These are phyloP conservation scores for Drosophila santomea DNA, from an alignment of 1,140 invertebrate genomes.

Conservation along the genomic window DNA sequence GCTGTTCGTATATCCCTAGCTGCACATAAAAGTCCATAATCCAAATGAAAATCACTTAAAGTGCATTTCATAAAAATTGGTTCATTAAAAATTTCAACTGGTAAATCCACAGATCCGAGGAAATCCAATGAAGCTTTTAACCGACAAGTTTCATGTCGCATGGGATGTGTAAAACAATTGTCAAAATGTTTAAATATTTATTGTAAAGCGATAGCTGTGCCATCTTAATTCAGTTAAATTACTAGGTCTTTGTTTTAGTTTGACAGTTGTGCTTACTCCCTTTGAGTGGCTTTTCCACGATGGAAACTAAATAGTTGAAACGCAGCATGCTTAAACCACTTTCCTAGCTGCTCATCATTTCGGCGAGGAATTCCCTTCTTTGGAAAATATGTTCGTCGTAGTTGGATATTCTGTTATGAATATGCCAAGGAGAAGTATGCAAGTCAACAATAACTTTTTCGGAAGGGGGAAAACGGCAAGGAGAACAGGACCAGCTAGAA, in stretches of 20 bases:
- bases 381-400: slow-evolving; percentile 32
- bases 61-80: slow-evolving; percentile 12
- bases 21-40: not conserved
- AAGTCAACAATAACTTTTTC: slow-evolving; percentile 70
- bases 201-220: slow-evolving; percentile 19
- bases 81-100: not conserved
- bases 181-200: slow-evolving; percentile 55
- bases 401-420: slow-evolving; percentile 55
- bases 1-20: not conserved
- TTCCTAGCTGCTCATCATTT: slow-evolving; percentile 25
- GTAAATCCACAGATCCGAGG: slow-evolving; percentile 10
- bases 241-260: slow-evolving; percentile 22
- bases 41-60: slow-evolving; percentile 1
- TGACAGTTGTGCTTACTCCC: slow-evolving; percentile 7
- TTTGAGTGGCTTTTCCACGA: not conserved
- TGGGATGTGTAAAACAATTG: slow-evolving; percentile 29
- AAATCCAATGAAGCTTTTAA: slow-evolving; percentile 21
- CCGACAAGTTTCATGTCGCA: slow-evolving; percentile 17
- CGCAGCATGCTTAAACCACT: slow-evolving; percentile 31
- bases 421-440: slow-evolving; percentile 57
- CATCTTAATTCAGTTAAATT: slow-evolving; percentile 46
- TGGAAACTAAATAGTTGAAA: slow-evolving; percentile 27
- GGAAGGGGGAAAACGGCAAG: slow-evolving; percentile 4
- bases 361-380: slow-evolving; percentile 18
- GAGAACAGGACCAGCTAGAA: slow-evolving; percentile 17